Conservation (phyloP, 2,888 invertebrate genomes). For the Taphrorychus bicolor region DNA sequence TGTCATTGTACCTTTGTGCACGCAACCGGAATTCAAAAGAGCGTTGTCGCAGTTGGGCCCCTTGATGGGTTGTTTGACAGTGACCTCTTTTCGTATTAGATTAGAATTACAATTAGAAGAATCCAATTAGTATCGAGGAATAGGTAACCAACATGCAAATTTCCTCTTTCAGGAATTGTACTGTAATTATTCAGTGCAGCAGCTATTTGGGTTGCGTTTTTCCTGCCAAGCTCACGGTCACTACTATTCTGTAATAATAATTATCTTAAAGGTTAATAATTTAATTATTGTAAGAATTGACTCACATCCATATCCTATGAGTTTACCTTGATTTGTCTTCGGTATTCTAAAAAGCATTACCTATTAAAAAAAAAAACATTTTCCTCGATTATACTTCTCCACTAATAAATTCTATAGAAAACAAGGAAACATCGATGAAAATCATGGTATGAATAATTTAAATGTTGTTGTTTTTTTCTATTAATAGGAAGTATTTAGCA, state of each 20-base stretch:
- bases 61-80: constrained; percentile 18
- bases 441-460: too few relatives aligned
- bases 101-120: constrained; percentile 36
- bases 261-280: constrained; percentile 6
- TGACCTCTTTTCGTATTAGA: constrained; percentile 31
- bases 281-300: background rate
- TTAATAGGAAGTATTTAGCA: too few relatives aligned
- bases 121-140: constrained; percentile 18
- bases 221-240: constrained; percentile 22
- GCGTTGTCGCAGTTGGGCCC: background rate
- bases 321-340: background rate
- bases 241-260: constrained; percentile 17
- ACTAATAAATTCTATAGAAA: too few relatives aligned
- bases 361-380: background rate
- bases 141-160: constrained; percentile 14
- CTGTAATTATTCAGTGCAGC: background rate
- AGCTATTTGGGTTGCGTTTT: constrained; percentile 12
- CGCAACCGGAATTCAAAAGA: constrained; percentile 31
- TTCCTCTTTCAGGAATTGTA: constrained; percentile 6
- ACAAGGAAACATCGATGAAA: too few relatives aligned
- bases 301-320: background rate
- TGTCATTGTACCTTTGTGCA: constrained; percentile 25
- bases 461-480: too few relatives aligned
- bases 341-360: background rate
- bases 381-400: too few relatives aligned